Conservation (phyloP, 2,113 vertebrate species). For the Melanostigma gelatinosum region DNA sequence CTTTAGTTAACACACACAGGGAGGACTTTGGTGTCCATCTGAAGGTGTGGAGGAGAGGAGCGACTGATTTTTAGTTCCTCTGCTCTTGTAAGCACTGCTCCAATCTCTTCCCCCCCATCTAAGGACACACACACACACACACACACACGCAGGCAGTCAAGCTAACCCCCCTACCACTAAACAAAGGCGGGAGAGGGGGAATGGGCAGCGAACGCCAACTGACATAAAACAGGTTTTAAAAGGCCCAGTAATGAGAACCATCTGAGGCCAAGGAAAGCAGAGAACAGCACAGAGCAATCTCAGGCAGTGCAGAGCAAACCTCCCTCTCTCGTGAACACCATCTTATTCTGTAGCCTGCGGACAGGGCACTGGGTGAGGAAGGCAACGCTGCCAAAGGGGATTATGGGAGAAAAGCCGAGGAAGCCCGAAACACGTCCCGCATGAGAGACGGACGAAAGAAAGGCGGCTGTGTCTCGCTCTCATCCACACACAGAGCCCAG, state of each 20-base stretch:
- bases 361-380: conserved; percentile 53
- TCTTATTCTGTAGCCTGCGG: conserved; percentile 60
- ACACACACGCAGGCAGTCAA: conserved; percentile 44
- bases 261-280: conserved; percentile 75
- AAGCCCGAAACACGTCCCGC: conserved; percentile 68
- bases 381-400: conserved; percentile 60
- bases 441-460: conserved; percentile 64
- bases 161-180: conserved; percentile 70
- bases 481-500: conserved; percentile 44
- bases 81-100: conserved; percentile 39
- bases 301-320: conserved; percentile 37
- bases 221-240: conserved; percentile 85
- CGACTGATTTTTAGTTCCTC: conserved; percentile 37
- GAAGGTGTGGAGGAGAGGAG: conserved; percentile 35
- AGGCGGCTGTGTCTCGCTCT: conserved; percentile 52
- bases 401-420: conserved; percentile 66
- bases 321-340: conserved; percentile 43
- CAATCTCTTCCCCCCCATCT: conserved; percentile 56
- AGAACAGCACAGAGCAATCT: conserved; percentile 60
- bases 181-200: conserved; percentile 65
- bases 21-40: conserved; percentile 52
- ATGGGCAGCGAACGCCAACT: conserved; percentile 80
- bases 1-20: conserved; percentile 60
- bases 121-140: conserved; percentile 54
- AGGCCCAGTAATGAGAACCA: conserved; percentile 86